Evolutionary conservation across 2,888 invertebrate species (phyloP).

Genomic region (Archips crataeganus): DNA sequence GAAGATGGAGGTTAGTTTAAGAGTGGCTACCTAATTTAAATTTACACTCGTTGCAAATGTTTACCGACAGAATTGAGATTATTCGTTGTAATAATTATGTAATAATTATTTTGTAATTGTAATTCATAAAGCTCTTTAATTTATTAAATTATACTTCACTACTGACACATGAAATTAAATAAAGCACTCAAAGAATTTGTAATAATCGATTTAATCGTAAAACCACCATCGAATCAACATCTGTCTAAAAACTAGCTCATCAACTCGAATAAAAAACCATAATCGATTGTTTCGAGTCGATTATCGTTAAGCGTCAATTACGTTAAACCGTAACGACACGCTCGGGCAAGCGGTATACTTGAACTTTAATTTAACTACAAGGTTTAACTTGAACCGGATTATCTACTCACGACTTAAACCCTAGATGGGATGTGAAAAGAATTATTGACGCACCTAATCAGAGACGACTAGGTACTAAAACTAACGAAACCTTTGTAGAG

Average conservation of each 20-base stretch:
- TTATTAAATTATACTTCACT: neutral
- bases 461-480: too few species aligned
- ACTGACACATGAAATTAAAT: neutral
- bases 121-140: neutral
- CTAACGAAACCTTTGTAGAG: neutral
- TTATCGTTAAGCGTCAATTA: conserved; percentile 43
- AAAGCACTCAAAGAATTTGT: neutral
- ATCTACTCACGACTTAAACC: conserved; percentile 29
- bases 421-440: conserved; percentile 1
- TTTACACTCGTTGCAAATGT: neutral
- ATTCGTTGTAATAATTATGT: neutral
- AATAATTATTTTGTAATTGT: neutral
- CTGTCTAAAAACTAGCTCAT: conserved; percentile 32
- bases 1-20: neutral
- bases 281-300: conserved; percentile 42
- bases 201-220: conserved; percentile 10
- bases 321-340: conserved; percentile 40
- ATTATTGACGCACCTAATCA: neutral
- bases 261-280: conserved; percentile 37
- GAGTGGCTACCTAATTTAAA: neutral
- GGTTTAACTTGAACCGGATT: conserved; percentile 26
- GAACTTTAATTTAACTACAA: conserved; percentile 38
- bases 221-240: conserved; percentile 12
- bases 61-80: neutral
- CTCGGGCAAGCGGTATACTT: conserved; percentile 15